phyloP scores from a whole-genome alignment of 2,113 vertebrate species.

The Tragulus kanchil region DNA sequence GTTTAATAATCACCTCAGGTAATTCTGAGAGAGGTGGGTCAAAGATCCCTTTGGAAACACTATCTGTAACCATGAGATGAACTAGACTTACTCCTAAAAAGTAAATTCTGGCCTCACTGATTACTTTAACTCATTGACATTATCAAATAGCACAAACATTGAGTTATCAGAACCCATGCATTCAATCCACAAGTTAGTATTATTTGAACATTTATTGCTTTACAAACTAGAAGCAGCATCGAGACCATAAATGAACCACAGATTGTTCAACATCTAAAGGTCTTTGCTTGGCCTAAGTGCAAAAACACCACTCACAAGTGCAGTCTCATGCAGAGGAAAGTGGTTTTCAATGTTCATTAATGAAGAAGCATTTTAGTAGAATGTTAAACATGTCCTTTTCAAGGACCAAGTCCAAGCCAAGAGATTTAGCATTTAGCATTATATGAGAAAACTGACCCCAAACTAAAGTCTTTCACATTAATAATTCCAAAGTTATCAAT shows the following conservation, averaged over 20 bases:
- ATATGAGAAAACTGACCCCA: constrained; percentile 66
- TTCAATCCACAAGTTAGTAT: constrained; percentile 62
- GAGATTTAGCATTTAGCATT: constrained; percentile 62
- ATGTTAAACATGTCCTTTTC: constrained; percentile 55
- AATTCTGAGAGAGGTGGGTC: neutral
- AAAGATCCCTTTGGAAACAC: neutral
- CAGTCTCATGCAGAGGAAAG: constrained; percentile 68
- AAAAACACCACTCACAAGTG: constrained; percentile 45
- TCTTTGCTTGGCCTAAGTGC: constrained; percentile 30
- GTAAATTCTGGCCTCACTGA: constrained; percentile 17
- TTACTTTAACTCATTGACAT: neutral
- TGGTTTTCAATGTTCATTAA: constrained; percentile 57
- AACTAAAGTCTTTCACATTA: constrained; percentile 65
- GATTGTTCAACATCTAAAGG: constrained; percentile 17
- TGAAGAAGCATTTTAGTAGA: constrained; percentile 68
- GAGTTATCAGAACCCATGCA: constrained; percentile 60
- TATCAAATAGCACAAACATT: neutral
- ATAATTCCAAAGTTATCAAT: constrained; percentile 72
- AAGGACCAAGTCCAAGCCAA: constrained; percentile 65
- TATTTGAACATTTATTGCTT: constrained; percentile 48
- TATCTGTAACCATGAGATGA: neutral
- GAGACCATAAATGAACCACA: constrained; percentile 22
- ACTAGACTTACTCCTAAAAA: neutral
- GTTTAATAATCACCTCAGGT: neutral
- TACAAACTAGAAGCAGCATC: constrained; percentile 65